Conservation (phyloP, 1,140 invertebrate species). For the Trichoplusia ni region DNA sequence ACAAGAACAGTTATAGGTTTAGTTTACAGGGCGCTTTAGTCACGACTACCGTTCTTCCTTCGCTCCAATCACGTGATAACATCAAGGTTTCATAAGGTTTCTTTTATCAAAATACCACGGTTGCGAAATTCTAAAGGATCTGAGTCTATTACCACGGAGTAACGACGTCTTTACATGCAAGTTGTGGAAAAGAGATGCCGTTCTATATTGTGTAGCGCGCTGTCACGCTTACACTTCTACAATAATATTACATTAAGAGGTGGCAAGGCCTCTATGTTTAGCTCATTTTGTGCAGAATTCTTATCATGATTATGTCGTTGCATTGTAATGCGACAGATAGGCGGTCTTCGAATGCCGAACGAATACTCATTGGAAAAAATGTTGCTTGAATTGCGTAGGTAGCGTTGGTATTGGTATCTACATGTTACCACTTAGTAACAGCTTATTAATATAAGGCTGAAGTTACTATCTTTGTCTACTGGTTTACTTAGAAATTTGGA, state of each 20-base stretch:
- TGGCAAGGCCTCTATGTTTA: no score
- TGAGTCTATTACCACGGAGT: no score
- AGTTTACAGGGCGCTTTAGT: constrained; percentile 8
- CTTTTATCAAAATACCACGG: constrained; percentile 2
- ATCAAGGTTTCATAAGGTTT: background rate
- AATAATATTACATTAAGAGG: no score
- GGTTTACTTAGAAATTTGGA: no score
- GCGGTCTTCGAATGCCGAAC: constrained; percentile 48
- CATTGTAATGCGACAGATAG: constrained; percentile 41
- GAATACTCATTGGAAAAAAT: constrained; percentile 36
- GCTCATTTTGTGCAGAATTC: no score
- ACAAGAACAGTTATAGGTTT: background rate
- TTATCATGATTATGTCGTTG: constrained; percentile 30
- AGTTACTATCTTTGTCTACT: no score
- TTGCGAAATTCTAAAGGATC: background rate
- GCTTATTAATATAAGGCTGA: no score
- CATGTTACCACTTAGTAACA: background rate
- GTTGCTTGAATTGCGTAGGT: background rate
- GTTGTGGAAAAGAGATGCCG: no score
- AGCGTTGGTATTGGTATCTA: background rate
- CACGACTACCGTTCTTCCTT: background rate
- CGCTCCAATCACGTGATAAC: constrained; percentile 10
- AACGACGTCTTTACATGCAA: no score
- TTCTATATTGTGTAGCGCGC: no score
- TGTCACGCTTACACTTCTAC: no score